phyloP scores from a whole-genome alignment of 2,888 invertebrate genomes.

The Nemoura dubitans region DNA sequence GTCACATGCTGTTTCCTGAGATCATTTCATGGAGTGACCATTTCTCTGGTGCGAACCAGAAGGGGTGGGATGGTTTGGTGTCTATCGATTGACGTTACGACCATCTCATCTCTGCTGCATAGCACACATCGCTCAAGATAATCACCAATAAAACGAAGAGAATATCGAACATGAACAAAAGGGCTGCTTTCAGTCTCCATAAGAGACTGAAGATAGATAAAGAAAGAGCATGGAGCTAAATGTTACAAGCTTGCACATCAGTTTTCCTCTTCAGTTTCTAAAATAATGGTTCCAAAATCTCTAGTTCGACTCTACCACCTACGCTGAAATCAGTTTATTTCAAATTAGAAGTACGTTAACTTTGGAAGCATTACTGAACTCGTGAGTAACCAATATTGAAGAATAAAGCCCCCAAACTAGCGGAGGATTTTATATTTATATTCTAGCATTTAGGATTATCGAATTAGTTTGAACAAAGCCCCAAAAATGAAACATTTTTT shows the following conservation, averaged over 20 bases:
- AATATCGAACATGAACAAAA: not conserved
- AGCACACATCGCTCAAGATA: not conserved
- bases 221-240: not conserved
- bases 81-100: not conserved
- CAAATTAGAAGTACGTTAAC: too few relatives aligned
- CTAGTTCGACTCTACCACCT: not conserved
- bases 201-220: not conserved
- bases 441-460: too few relatives aligned
- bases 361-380: too few relatives aligned
- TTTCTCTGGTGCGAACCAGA: not conserved
- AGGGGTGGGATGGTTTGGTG: not conserved
- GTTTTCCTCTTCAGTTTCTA: not conserved
- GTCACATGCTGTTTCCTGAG: not conserved
- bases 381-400: too few relatives aligned
- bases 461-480: too few relatives aligned
- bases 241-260: not conserved
- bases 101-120: not conserved
- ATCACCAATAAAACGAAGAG: constrained; percentile 5
- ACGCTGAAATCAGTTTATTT: not conserved
- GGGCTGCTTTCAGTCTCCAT: not conserved
- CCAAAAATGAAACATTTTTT: too few relatives aligned
- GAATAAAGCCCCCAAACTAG: too few relatives aligned
- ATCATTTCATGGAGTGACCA: not conserved
- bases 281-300: not conserved
- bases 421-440: too few relatives aligned